Evolutionary conservation across 1,140 invertebrate species (phyloP).

Genomic region (Brachionus asplanchnoidis): DNA sequence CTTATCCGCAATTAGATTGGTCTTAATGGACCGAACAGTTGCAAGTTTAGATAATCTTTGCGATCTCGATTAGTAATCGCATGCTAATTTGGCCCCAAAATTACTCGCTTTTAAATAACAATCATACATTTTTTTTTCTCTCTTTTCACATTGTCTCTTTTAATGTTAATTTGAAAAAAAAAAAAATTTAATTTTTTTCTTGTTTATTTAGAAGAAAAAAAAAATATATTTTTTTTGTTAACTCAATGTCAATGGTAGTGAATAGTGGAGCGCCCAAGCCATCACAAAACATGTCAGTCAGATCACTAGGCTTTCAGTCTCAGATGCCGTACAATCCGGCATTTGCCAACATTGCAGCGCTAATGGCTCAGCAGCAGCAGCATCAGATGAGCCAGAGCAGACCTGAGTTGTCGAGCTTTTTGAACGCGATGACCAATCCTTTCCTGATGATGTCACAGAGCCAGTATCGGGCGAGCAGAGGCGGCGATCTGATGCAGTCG

Average conservation of each 20-base stretch:
- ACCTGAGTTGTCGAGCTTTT: neutral
- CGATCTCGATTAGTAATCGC: neutral
- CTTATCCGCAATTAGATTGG: neutral
- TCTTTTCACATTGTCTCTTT: neutral
- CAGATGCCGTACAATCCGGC: neutral
- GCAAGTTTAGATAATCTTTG: slow-evolving; percentile 35
- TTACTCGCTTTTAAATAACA: slow-evolving; percentile 31
- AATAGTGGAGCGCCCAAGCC: neutral
- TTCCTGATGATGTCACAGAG: slow-evolving; percentile 11
- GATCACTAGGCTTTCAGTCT: neutral
- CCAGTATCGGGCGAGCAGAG: neutral
- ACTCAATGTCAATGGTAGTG: slow-evolving; percentile 26
- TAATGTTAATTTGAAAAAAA: neutral
- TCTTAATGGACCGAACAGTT: neutral
- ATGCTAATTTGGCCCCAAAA: neutral
- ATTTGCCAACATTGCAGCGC: neutral
- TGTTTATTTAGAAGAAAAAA: neutral
- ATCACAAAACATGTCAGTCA: slow-evolving; percentile 4
- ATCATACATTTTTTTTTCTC: neutral
- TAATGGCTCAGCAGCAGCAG: slow-evolving; percentile 6
- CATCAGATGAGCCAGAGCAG: neutral
- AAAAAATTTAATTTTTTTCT: neutral
- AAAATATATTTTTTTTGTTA: neutral
- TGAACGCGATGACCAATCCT: neutral
- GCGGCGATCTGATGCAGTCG: neutral